Evolutionary conservation across 2,113 vertebrate species (phyloP), one percentile per base, ranked within the genome.

Genomic region (Charadrius vociferus): DNA sequence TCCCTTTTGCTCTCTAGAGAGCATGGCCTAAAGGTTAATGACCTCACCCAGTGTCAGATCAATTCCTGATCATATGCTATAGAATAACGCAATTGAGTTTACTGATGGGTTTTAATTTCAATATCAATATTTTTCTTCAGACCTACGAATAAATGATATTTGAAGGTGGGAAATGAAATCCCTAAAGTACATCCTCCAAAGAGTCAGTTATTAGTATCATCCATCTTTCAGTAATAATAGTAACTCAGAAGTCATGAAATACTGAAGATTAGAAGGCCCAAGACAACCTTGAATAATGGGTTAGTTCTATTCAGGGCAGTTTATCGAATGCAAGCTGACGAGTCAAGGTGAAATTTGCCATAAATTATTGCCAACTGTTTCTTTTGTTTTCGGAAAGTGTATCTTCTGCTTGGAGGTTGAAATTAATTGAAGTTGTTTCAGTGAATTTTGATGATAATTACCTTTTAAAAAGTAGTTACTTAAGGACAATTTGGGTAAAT

Each of bases 111-210:
- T 95, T 95, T 92, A 91, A 92, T 95, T 94, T 90, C 56, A 65
- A 34, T 85, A 84, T 83, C 81, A 95, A 18, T 83, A 85, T 86
- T 90, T 96, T 95, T 88, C 77, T 89, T 93, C 83, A 93, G 86
- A 58, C 39, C 18, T 68, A 72, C 37, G 65, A 89, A 79, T 71
- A 84, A 79, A 94, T 45, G 3, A 11, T 86, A 70, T 87, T 81
- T 73, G 66, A 91, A 96, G 80, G 72, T 73, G 43, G 45, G 67
- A 92, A 93, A 81, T 81, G 8, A 89, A 90, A 73, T 53, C 43
- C 41, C 78, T 70, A 41, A 86, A 87, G 82, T 87, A 37, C n/a
- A 39, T 92, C 45, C 61, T 94, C 77, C 32, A 23, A 80, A 63
- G 34, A 86, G 67, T 77, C 61, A 52, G 29, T 81, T 95, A 92